Percentiles rank a stretch among this genome's conserved stretches.
Evolutionary conservation across 2,888 invertebrate genomes (phyloP).

Genomic region (Sinelater perroti): DNA sequence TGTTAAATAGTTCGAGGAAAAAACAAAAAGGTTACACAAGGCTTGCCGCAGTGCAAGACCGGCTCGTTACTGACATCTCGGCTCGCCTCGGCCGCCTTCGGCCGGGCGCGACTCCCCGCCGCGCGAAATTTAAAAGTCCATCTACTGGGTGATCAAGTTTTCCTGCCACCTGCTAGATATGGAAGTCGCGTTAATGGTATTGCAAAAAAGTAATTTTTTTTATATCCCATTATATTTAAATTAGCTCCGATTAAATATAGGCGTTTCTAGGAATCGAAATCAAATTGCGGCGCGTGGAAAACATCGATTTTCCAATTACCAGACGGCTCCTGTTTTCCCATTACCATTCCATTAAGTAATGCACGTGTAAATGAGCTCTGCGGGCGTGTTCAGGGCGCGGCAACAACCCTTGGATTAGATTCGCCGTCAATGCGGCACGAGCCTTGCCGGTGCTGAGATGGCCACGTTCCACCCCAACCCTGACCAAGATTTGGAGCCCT

Average conservation of each 20-base stretch:
- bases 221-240: no score
- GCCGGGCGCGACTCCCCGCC: constrained; percentile 51
- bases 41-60: constrained; percentile 57
- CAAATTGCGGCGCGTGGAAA: no score
- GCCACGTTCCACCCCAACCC: constrained; percentile 59
- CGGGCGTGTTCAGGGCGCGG: constrained; percentile 39
- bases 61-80: constrained; percentile 54
- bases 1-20: constrained; percentile 50
- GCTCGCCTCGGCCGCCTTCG: constrained; percentile 47
- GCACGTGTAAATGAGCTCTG: constrained; percentile 21
- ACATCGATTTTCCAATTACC: constrained; percentile 6
- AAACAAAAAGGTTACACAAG: constrained; percentile 55
- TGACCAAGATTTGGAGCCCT: constrained; percentile 60
- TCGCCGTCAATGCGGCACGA: constrained; percentile 7
- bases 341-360: constrained; percentile 38
- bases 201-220: no score
- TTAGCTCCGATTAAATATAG: no score
- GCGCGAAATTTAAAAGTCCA: constrained; percentile 15
- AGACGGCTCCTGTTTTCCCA: constrained; percentile 2
- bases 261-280: no score
- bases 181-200: no score
- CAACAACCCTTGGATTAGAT: constrained; percentile 24
- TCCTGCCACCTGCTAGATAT: neutral
- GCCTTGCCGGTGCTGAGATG: constrained; percentile 37
- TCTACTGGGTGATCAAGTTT: neutral